Conservation (phyloP, 2,113 vertebrate genomes). For the Genyomyrus donnyi region DNA sequence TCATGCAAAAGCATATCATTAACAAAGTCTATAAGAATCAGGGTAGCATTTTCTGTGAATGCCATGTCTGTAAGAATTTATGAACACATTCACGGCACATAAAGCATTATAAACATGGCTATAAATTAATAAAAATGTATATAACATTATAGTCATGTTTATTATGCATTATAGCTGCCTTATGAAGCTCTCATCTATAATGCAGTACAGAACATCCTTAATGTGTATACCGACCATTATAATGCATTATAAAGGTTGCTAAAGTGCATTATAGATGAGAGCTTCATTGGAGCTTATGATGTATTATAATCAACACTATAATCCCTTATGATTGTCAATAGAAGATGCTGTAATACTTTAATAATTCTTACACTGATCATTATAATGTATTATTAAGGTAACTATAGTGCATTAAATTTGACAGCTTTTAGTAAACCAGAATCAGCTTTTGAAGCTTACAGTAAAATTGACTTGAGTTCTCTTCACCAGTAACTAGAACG, state of each 20-base stretch:
- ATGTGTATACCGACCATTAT: neutral
- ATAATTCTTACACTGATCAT: neutral
- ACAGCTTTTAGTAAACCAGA: neutral
- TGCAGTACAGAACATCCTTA: neutral
- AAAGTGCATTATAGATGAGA: too few relatives aligned
- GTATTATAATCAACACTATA: neutral
- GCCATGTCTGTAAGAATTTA: neutral
- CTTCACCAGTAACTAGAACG: neutral
- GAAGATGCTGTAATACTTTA: neutral
- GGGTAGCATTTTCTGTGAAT: neutral
- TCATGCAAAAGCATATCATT: neutral
- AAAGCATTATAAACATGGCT: neutral
- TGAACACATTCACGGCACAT: neutral
- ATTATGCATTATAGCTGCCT: neutral
- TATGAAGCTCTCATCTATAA: neutral
- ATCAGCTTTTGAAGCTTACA: neutral
- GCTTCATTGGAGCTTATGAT: neutral
- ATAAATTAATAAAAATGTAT: neutral
- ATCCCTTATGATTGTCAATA: neutral
- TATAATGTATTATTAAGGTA: neutral
- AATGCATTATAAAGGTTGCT: neutral
- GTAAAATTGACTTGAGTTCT: neutral
- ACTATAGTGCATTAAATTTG: neutral
- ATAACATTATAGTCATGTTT: neutral
- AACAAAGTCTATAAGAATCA: neutral